A percentile compares a stretch with the other conserved stretches of the same genome.
phyloP scores from a whole-genome alignment of 2,888 invertebrate genomes.

The Lithodes maja region DNA sequence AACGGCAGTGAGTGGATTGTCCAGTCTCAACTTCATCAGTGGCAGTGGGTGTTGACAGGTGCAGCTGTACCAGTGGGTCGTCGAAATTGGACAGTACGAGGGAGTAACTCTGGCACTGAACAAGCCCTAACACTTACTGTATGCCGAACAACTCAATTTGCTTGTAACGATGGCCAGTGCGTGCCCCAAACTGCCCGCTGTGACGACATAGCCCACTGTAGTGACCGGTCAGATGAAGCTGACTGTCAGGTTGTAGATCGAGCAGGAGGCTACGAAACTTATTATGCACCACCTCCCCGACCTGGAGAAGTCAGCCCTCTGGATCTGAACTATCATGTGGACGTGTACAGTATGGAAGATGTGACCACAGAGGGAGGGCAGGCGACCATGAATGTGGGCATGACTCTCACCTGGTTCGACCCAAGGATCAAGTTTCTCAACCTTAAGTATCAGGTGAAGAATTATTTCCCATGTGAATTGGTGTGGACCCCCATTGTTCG shows the following conservation, averaged over 20 bases:
- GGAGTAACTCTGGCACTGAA: not conserved
- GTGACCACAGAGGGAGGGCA: constrained; percentile 52
- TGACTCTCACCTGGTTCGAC: constrained; percentile 60
- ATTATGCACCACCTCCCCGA: constrained; percentile 54
- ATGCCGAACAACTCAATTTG: constrained; percentile 60
- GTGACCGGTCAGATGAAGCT: constrained; percentile 53
- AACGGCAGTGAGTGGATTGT: constrained; percentile 48
- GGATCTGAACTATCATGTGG: constrained; percentile 47
- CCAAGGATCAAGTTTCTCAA: constrained; percentile 54
- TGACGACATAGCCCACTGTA: constrained; percentile 50
- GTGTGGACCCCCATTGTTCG: constrained; percentile 63
- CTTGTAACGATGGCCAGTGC: constrained; percentile 59
- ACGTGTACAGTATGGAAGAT: constrained; percentile 59
- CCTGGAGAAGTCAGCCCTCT: constrained; percentile 46
- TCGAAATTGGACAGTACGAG: constrained; percentile 13
- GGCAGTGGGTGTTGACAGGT: constrained; percentile 27
- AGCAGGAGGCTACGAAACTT: constrained; percentile 43
- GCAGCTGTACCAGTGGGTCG: constrained; percentile 56
- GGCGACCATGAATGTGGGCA: constrained; percentile 62
- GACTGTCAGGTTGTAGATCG: constrained; percentile 50
- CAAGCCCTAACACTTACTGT: constrained; percentile 39
- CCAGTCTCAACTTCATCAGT: constrained; percentile 42
- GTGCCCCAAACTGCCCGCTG: constrained; percentile 45
- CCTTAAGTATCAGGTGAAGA: constrained; percentile 52
- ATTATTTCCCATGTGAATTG: constrained; percentile 62